A percentile compares a stretch with the other conserved stretches of the same genome.
phyloP scores from a whole-genome alignment of 2,797 vertebrate genomes.

The Allobates femoralis region DNA sequence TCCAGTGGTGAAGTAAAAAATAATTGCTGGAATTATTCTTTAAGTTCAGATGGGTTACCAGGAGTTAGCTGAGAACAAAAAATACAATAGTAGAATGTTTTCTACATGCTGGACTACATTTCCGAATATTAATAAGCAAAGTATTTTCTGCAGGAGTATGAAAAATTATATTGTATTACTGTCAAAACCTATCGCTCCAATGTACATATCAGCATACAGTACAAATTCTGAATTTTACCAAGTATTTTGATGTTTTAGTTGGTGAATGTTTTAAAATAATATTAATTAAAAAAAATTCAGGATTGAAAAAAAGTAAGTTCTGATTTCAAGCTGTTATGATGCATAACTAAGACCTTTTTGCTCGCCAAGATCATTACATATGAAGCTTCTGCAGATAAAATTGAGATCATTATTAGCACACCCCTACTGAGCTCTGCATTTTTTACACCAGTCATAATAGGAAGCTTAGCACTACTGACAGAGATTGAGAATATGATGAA shows the following conservation, averaged over 20 bases:
- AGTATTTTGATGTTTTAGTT: background rate
- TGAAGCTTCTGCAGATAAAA: background rate
- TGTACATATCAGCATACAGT: background rate
- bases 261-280: conserved; percentile 7
- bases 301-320: background rate
- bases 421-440: conserved; percentile 14
- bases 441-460: background rate
- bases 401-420: conserved; percentile 25
- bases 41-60: too few relatives aligned
- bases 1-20: too few relatives aligned
- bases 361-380: conserved; percentile 8
- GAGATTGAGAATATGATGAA: background rate
- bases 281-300: background rate
- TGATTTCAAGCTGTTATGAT: background rate
- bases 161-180: background rate
- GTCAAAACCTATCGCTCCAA: background rate
- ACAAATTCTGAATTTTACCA: background rate
- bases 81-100: too few relatives aligned
- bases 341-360: conserved; percentile 6
- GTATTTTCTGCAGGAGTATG: background rate
- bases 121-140: background rate
- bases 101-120: too few relatives aligned
- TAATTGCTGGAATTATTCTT: too few relatives aligned
- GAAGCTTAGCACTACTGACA: background rate
- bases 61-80: too few relatives aligned